Percentiles rank a stretch among this genome's conserved stretches.
Evolutionary conservation across 2,888 invertebrate species (phyloP).

Genomic region (Rhagophthalmus giganteus): DNA sequence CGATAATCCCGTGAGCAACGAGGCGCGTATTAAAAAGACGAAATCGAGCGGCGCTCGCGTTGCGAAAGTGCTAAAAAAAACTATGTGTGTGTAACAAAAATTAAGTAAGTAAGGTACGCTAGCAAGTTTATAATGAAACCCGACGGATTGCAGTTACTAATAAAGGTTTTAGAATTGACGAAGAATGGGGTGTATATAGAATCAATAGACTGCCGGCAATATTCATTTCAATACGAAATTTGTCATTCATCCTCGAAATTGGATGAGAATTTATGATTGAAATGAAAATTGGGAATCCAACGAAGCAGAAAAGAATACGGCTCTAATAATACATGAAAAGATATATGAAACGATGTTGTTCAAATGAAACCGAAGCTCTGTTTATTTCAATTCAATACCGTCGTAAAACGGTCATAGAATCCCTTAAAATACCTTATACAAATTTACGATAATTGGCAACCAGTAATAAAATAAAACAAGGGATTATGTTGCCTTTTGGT

Average conservation of each 20-base stretch:
- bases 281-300: conserved; percentile 53
- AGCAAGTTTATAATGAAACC: conserved; percentile 24
- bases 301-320: conserved; percentile 51
- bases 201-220: conserved; percentile 53
- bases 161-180: conserved; percentile 38
- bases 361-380: conserved; percentile 38
- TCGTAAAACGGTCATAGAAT: conserved; percentile 45
- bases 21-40: conserved; percentile 1
- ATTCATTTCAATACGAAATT: conserved; percentile 56
- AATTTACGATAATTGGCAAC: conserved; percentile 49
- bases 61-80: conserved; percentile 2
- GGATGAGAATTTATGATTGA: conserved; percentile 57
- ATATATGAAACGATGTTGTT: conserved; percentile 34
- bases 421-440: conserved; percentile 45
- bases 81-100: conserved; percentile 2
- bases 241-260: conserved; percentile 56
- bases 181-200: conserved; percentile 45
- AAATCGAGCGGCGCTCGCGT: neutral
- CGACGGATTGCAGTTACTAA: conserved; percentile 36
- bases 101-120: too few species aligned
- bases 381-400: conserved; percentile 43
- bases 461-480: conserved; percentile 45
- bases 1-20: too few species aligned
- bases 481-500: conserved; percentile 46
- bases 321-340: conserved; percentile 49